Conservation (phyloP, 2,888 invertebrate species). For the Drosophila picticornis region DNA sequence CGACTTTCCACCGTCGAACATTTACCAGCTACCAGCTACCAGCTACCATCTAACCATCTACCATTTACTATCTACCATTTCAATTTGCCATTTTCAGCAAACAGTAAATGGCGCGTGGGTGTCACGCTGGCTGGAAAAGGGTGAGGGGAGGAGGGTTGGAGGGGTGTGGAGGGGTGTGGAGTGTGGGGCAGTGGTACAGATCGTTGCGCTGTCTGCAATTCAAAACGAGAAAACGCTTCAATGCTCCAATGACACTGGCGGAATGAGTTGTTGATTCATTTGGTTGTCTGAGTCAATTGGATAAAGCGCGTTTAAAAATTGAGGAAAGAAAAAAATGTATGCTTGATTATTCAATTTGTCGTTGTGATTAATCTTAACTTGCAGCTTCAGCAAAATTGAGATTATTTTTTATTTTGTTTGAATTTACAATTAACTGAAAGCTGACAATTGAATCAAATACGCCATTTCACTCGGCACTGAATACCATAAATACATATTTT, state of each 20-base stretch:
- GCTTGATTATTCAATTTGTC: background rate
- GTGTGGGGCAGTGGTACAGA: background rate
- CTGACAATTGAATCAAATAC: background rate
- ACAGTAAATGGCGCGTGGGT: conserved; percentile 36
- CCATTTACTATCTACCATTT: conserved; percentile 27
- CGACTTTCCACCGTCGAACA: conserved; percentile 7
- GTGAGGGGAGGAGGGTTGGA: background rate
- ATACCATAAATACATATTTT: background rate
- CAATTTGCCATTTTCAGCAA: conserved; percentile 49
- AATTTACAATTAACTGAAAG: background rate
- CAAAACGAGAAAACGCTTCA: conserved; percentile 14
- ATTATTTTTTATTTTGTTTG: background rate
- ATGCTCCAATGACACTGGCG: conserved; percentile 32
- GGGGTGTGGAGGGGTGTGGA: background rate
- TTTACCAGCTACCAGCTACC: background rate
- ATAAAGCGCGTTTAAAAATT: background rate
- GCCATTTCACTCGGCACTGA: background rate
- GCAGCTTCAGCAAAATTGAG: background rate
- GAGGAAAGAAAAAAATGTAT: no score
- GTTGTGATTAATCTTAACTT: background rate
- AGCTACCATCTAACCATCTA: conserved; percentile 4
- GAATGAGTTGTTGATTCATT: background rate
- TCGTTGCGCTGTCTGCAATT: conserved; percentile 40
- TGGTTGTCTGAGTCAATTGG: background rate
- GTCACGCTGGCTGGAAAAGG: conserved; percentile 21